These are phyloP conservation scores for Muntiacus reevesi DNA, from an alignment of 2,113 vertebrate genomes.

Conservation along the genomic window DNA sequence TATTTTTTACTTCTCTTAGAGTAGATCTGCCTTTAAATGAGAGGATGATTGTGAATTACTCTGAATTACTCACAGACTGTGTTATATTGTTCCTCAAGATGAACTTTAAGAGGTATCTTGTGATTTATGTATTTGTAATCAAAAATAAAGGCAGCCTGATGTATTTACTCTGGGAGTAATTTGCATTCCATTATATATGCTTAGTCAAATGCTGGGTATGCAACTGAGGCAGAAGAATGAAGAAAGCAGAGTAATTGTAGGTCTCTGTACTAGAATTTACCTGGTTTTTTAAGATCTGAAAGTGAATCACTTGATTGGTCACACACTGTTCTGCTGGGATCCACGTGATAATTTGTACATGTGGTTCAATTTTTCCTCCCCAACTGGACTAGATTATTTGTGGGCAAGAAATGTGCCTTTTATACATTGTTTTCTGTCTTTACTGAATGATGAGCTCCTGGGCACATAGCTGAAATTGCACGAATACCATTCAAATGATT, in stretches of 20 bases:
- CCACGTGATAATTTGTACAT: neutral
- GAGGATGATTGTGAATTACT: constrained; percentile 50
- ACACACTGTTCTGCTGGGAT: neutral
- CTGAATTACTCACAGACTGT: constrained; percentile 16
- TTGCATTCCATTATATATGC: neutral
- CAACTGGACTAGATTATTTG: neutral
- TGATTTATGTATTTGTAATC: constrained; percentile 57
- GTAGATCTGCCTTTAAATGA: constrained; percentile 46
- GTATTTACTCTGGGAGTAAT: constrained; percentile 40
- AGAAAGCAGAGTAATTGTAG: neutral
- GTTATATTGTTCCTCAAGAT: constrained; percentile 44
- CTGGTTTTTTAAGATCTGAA: neutral
- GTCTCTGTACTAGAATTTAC: neutral
- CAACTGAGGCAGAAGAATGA: neutral
- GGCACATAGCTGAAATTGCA: neutral
- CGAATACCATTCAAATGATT: constrained; percentile 17
- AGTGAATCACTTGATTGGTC: neutral
- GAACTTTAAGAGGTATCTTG: constrained; percentile 43
- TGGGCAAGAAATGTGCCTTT: neutral
- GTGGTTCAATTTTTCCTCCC: neutral
- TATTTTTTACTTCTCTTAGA: constrained; percentile 21
- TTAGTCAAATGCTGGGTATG: constrained; percentile 23
- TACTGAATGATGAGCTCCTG: neutral
- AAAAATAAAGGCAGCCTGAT: constrained; percentile 58
- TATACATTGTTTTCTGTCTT: neutral